These are phyloP conservation scores for Chymomyza costata DNA, from an alignment of 1,140 invertebrate genomes.

Conservation along the genomic window DNA sequence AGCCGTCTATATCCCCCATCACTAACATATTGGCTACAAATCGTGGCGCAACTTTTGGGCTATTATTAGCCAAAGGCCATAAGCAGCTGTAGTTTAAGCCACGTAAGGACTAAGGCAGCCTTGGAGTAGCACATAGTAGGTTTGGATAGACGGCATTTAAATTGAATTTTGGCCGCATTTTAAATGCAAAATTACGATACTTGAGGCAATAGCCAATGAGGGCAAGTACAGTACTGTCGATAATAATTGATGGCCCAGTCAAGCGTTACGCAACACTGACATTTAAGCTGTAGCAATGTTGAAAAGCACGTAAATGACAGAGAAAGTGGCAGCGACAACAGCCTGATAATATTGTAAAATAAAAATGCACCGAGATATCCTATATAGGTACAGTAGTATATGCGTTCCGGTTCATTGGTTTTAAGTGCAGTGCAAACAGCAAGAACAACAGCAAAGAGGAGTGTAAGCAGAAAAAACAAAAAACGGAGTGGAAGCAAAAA, in stretches of 20 bases:
- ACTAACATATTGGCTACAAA: conserved; percentile 30
- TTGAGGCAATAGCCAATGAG: background rate
- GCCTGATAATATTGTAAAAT: conserved; percentile 13
- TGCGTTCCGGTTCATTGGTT: conserved; percentile 33
- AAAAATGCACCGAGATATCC: conserved; percentile 14
- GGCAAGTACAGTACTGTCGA: background rate
- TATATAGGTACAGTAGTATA: no score
- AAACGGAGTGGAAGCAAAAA: conserved; percentile 6
- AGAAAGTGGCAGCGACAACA: conserved; percentile 7
- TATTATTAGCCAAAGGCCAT: conserved; percentile 44
- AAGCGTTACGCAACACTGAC: background rate
- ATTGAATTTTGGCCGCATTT: conserved; percentile 42
- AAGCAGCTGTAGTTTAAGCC: conserved; percentile 29
- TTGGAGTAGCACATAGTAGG: no score
- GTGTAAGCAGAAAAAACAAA: no score
- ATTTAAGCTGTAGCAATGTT: no score
- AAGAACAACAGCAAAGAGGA: no score
- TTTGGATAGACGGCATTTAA: no score
- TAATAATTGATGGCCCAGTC: background rate
- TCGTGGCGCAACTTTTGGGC: conserved; percentile 29
- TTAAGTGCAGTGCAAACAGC: conserved; percentile 31
- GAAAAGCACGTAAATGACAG: conserved; percentile 9
- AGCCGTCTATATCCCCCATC: background rate
- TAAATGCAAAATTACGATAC: conserved; percentile 39
- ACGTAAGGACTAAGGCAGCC: conserved; percentile 7